Conservation (phyloP, 2,797 vertebrate species). For the Tragopan temminckii region DNA sequence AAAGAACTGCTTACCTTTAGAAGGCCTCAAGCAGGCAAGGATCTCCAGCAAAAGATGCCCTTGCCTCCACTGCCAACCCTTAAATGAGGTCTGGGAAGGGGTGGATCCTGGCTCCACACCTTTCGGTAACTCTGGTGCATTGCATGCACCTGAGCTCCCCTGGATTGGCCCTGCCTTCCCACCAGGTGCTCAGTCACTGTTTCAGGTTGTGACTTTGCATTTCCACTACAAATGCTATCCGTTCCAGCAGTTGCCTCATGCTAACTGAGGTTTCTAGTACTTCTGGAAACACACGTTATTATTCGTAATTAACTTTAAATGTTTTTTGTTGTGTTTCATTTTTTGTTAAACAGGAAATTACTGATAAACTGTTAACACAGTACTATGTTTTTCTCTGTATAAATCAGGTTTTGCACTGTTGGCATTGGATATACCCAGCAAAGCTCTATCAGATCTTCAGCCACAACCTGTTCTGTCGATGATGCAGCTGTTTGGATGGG, state of each 20-base stretch:
- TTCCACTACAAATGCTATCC: too few species aligned
- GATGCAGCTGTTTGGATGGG: constrained; percentile 95
- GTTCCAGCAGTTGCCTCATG: not conserved
- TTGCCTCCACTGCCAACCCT: too few species aligned
- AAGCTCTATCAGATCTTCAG: constrained; percentile 92
- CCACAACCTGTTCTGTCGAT: constrained; percentile 90
- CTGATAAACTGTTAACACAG: not conserved
- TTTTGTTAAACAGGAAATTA: not conserved
- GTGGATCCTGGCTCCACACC: too few species aligned
- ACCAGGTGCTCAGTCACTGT: too few species aligned
- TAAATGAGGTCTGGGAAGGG: too few species aligned
- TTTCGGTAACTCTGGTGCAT: too few species aligned
- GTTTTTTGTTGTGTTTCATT: not conserved
- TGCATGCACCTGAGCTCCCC: too few species aligned
- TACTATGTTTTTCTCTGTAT: not conserved
- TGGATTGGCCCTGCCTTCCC: too few species aligned
- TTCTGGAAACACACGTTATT: not conserved
- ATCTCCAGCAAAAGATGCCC: too few species aligned
- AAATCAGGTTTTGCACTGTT: constrained; percentile 92
- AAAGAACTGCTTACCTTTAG: too few species aligned
- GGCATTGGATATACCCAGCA: constrained; percentile 90
- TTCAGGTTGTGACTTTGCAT: too few species aligned
- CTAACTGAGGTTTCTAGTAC: not conserved
- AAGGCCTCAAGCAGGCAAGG: too few species aligned
- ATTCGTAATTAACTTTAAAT: not conserved